Evolutionary conservation across 2,797 vertebrate genomes (phyloP).

Genomic region (Caiman crocodilus): DNA sequence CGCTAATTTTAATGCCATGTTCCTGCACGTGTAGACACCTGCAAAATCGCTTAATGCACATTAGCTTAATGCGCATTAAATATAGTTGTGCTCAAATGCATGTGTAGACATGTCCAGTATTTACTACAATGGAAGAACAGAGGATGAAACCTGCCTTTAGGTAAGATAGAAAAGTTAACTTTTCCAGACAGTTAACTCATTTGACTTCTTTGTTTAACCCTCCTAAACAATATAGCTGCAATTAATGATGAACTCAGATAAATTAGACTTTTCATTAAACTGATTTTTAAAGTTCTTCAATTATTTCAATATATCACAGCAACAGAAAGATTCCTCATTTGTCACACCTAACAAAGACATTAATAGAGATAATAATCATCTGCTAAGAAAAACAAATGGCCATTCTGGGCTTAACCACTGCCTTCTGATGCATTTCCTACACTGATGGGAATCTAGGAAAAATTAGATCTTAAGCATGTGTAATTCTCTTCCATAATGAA

Average conservation of each 20-base stretch:
- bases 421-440: neutral
- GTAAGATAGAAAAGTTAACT: neutral
- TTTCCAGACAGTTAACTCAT: neutral
- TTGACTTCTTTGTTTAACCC: neutral
- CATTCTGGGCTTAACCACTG: neutral
- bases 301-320: neutral
- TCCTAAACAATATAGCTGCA: neutral
- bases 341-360: neutral
- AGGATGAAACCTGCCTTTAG: neutral
- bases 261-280: neutral
- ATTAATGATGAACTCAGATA: neutral
- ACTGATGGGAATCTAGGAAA: neutral
- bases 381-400: neutral
- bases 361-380: neutral
- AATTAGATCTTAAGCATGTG: neutral
- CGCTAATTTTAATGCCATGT: too few relatives aligned
- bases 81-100: too few relatives aligned
- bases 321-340: neutral
- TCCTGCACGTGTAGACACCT: too few relatives aligned
- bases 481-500: neutral
- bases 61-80: too few relatives aligned
- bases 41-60: too few relatives aligned
- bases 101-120: neutral
- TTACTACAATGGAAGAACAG: neutral
- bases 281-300: neutral